Evolutionary conservation across 2,797 vertebrate genomes (phyloP).

Genomic region (Craterocephalus amniculus): DNA sequence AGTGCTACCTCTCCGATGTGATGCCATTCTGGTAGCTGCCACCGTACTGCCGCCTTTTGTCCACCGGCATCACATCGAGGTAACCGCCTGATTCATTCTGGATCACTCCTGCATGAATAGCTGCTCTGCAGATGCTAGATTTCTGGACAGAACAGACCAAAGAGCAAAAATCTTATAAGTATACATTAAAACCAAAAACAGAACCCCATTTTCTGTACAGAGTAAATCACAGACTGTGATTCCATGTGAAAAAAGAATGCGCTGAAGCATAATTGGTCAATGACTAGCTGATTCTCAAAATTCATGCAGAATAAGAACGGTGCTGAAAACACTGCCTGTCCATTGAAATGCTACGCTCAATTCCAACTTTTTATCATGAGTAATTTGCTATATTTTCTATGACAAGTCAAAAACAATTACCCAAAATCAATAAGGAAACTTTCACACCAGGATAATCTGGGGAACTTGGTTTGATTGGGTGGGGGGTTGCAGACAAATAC

Average conservation of each 20-base stretch:
- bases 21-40: slow-evolving; percentile 92
- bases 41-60: slow-evolving; percentile 88
- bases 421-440: not conserved
- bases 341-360: not conserved
- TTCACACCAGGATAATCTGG: too few relatives aligned
- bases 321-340: not conserved
- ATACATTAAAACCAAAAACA: not conserved
- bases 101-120: slow-evolving; percentile 94
- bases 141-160: slow-evolving; percentile 72
- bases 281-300: not conserved
- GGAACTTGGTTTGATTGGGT: too few relatives aligned
- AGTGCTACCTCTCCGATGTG: slow-evolving; percentile 89
- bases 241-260: not conserved
- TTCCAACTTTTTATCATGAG: not conserved
- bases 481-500: too few relatives aligned
- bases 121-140: slow-evolving; percentile 95
- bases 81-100: slow-evolving; percentile 90
- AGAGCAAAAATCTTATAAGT: not conserved
- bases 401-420: not conserved
- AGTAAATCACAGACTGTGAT: not conserved
- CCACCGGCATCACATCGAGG: slow-evolving; percentile 94
- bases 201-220: not conserved
- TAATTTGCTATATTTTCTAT: not conserved
- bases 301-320: not conserved
- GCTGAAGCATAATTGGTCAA: not conserved